A percentile compares a stretch with the other conserved stretches of the same genome.
These are phyloP conservation scores for Picus viridis DNA, from an alignment of 2,797 vertebrate genomes.

Conservation along the genomic window DNA sequence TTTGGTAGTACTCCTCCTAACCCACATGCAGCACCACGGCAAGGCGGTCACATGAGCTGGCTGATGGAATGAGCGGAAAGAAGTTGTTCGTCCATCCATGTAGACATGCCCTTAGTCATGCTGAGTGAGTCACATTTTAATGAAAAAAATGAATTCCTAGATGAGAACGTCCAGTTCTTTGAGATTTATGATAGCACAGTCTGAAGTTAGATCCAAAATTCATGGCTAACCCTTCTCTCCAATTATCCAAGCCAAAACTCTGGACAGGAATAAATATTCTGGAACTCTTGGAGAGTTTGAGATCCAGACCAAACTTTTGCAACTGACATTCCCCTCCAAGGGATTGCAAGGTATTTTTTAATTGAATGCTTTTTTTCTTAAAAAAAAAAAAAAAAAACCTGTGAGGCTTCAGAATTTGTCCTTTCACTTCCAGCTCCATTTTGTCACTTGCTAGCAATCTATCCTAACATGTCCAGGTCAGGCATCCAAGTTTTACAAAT, in stretches of 20 bases:
- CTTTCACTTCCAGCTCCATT: background rate
- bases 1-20: background rate
- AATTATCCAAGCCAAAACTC: conserved; percentile 28
- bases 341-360: conserved; percentile 48
- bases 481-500: background rate
- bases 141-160: conserved; percentile 21
- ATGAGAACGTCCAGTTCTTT: conserved; percentile 64
- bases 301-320: conserved; percentile 39
- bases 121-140: conserved; percentile 52
- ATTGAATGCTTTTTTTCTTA: background rate
- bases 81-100: conserved; percentile 28
- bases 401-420: background rate
- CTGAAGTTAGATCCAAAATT: conserved; percentile 58
- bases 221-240: conserved; percentile 22
- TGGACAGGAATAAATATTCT: conserved; percentile 46
- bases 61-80: background rate
- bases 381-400: background rate
- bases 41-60: background rate
- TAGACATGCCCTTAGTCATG: conserved; percentile 57
- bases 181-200: conserved; percentile 48
- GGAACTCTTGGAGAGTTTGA: conserved; percentile 25
- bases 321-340: background rate
- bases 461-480: background rate
- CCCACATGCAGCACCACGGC: background rate
- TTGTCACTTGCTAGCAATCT: fast-evolving